These are phyloP conservation scores for Mastigias papua DNA, from an alignment of 30 jellyfish, hydroid and myxozoan genomes.

Conservation along the genomic window DNA sequence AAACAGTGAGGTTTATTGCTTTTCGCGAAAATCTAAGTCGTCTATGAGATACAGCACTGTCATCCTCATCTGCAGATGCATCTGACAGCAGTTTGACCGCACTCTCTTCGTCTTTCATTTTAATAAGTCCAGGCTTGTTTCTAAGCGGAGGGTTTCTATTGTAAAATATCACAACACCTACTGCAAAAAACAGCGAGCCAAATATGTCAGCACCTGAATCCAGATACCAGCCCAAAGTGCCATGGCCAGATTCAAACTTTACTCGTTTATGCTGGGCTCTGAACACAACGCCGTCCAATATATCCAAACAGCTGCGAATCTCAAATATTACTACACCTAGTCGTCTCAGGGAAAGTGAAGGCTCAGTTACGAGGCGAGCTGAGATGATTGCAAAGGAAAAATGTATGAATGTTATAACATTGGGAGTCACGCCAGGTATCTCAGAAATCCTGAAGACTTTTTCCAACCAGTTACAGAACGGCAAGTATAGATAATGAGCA, in stretches of 20 bases:
- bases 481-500: conserved; percentile 88
- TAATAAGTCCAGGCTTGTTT: conserved; percentile 13
- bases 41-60: conserved; percentile 22
- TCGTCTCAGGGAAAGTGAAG: conserved; percentile 71
- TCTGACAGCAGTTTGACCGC: conserved; percentile 80
- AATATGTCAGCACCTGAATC: conserved; percentile 92
- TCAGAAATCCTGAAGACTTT: conserved; percentile 68
- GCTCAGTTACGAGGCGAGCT: conserved; percentile 67
- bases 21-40: conserved; percentile 66
- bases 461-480: conserved; percentile 93
- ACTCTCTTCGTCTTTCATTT: conserved; percentile 82
- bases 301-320: conserved; percentile 80
- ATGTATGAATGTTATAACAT: conserved; percentile 79
- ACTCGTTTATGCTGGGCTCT: conserved; percentile 75
- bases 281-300: conserved; percentile 90
- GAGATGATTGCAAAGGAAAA: conserved; percentile 86
- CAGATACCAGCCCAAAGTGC: conserved; percentile 89
- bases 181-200: conserved; percentile 80
- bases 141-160: conserved; percentile 82
- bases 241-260: conserved; percentile 86
- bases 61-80: conserved; percentile 80
- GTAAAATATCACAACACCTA: conserved; percentile 59
- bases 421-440: conserved; percentile 91
- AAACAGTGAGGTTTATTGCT: conserved; percentile 77
- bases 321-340: conserved; percentile 76